These are phyloP conservation scores for Ataeniobius toweri DNA, from an alignment of 2,797 vertebrate genomes.

Conservation along the genomic window DNA sequence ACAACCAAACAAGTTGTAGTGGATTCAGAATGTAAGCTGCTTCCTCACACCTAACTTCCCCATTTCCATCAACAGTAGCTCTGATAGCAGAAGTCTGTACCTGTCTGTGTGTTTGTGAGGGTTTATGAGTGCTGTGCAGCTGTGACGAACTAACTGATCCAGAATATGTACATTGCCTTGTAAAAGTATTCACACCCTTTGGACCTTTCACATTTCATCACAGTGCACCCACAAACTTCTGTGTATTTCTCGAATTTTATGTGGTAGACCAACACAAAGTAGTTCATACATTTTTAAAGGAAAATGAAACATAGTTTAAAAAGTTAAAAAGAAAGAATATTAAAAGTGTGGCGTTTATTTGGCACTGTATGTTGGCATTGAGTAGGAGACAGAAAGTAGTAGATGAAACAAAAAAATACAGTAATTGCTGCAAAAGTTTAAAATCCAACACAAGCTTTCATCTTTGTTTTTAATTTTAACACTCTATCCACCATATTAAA, in stretches of 20 bases:
- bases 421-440: constrained; percentile 14
- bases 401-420: constrained; percentile 6
- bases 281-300: not conserved
- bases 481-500: constrained; percentile 36
- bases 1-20: constrained; percentile 56
- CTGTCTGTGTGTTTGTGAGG: constrained; percentile 19
- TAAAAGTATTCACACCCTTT: not conserved
- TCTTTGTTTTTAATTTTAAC: constrained; percentile 31
- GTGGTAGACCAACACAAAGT: not conserved
- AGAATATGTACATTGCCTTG: not conserved
- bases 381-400: constrained; percentile 13
- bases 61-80: constrained; percentile 70
- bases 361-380: no score
- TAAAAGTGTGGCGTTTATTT: not conserved
- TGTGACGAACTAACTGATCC: not conserved
- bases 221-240: not conserved
- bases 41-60: constrained; percentile 63
- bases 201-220: not conserved
- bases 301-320: not conserved
- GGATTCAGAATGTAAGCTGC: constrained; percentile 57
- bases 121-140: constrained; percentile 14
- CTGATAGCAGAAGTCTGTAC: constrained; percentile 57
- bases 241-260: not conserved
- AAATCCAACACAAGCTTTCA: constrained; percentile 3
- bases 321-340: not conserved